Evolutionary conservation across 2,888 invertebrate species (phyloP).

Genomic region (Eudasyphora cyanicolor): DNA sequence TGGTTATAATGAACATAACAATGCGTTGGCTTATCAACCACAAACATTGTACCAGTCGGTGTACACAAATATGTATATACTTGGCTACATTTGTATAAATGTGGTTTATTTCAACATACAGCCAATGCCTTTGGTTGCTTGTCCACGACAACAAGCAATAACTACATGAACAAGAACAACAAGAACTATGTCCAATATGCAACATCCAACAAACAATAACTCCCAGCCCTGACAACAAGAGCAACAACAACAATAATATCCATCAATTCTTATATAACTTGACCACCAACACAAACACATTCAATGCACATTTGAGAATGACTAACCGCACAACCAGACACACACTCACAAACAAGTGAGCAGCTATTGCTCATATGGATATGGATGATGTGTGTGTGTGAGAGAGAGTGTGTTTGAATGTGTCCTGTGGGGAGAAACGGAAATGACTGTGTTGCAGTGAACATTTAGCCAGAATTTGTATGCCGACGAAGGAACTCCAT

Average conservation of each 20-base stretch:
- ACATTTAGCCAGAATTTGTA: not conserved
- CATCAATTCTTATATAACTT: constrained; percentile 22
- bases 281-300: not conserved
- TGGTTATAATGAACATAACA: constrained; percentile 27
- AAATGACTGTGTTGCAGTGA: constrained; percentile 32
- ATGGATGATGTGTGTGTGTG: not conserved
- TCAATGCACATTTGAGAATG: not conserved
- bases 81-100: not conserved
- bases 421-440: not conserved
- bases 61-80: not conserved
- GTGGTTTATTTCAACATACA: constrained; percentile 39
- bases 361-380: not conserved
- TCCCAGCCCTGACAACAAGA: no score
- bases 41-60: not conserved
- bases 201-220: no score
- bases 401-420: not conserved
- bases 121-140: constrained; percentile 1
- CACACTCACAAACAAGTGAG: not conserved
- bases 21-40: constrained; percentile 31
- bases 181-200: no score
- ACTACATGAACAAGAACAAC: no score
- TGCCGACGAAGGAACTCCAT: not conserved
- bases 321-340: not conserved
- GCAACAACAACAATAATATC: constrained; percentile 6
- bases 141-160: constrained; percentile 18